phyloP scores from a whole-genome alignment of 2,888 invertebrate genomes.

The Villa cingulata region DNA sequence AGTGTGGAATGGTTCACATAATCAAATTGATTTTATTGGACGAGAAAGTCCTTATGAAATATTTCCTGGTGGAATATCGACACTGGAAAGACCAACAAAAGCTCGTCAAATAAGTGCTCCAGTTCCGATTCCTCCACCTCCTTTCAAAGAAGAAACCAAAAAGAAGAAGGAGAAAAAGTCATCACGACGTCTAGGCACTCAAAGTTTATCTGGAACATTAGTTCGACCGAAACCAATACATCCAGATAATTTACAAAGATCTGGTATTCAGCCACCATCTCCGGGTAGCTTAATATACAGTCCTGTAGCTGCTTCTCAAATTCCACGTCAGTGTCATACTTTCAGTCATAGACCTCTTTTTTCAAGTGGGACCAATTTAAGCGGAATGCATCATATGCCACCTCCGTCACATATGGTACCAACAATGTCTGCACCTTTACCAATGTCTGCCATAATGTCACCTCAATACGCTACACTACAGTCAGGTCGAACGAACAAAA shows the following conservation, averaged over 20 bases:
- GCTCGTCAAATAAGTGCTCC: conserved; percentile 71
- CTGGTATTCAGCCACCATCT: conserved; percentile 25
- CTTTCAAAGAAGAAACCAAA: conserved; percentile 53
- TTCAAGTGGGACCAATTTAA: conserved; percentile 17
- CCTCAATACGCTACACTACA: conserved; percentile 50
- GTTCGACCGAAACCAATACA: conserved; percentile 36
- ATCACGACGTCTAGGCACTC: conserved; percentile 31
- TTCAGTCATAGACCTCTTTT: conserved; percentile 35
- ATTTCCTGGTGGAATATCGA: conserved; percentile 39
- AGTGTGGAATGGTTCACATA: conserved; percentile 74
- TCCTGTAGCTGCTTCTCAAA: conserved; percentile 18
- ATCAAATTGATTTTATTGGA: conserved; percentile 53
- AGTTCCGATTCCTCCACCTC: conserved; percentile 72
- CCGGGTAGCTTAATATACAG: conserved; percentile 38
- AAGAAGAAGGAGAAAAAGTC: conserved; percentile 42
- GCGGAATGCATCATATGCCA: conserved; percentile 22
- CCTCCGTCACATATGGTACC: conserved; percentile 30
- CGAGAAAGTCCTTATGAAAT: conserved; percentile 59
- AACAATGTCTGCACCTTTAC: conserved; percentile 29
- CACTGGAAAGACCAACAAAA: conserved; percentile 50
- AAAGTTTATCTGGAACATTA: conserved; percentile 35
- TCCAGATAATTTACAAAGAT: conserved; percentile 27
- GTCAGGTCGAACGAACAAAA: conserved; percentile 43
- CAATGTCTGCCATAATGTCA: conserved; percentile 38
- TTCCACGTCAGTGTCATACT: conserved; percentile 39